These are phyloP conservation scores for Ceyx melanurus DNA, from an alignment of 2,113 vertebrate genomes.

Conservation along the genomic window DNA sequence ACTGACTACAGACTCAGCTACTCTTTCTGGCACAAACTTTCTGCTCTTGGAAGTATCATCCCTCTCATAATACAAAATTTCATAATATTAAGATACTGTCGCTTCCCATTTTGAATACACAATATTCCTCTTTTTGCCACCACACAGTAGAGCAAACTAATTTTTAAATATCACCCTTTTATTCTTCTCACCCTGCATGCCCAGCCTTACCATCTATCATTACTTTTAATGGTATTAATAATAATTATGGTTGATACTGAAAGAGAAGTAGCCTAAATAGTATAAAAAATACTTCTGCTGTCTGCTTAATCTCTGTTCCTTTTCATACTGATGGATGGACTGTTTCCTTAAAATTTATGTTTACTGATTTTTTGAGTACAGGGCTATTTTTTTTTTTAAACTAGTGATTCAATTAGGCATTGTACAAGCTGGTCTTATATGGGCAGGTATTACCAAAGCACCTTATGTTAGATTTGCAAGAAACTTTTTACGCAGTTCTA, in stretches of 20 bases:
- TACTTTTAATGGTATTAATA: not conserved
- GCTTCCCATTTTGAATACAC: not conserved
- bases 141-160: not conserved
- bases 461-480: not conserved
- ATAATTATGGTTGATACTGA: not conserved
- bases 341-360: not conserved
- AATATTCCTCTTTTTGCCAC: not conserved
- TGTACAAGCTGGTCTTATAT: not conserved
- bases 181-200: not conserved
- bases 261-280: constrained; percentile 10
- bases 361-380: not conserved
- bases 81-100: not conserved
- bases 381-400: not conserved
- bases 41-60: not conserved
- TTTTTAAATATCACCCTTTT: not conserved
- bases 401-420: not conserved
- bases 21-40: not conserved
- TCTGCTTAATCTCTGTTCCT: not conserved
- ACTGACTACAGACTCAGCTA: not conserved
- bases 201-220: not conserved
- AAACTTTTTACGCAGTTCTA: not conserved
- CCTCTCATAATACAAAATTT: not conserved
- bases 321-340: not conserved
- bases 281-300: not conserved
- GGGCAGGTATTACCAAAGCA: not conserved